Conservation (phyloP, 2,888 invertebrate species). For the Lithophane ornitopus region DNA sequence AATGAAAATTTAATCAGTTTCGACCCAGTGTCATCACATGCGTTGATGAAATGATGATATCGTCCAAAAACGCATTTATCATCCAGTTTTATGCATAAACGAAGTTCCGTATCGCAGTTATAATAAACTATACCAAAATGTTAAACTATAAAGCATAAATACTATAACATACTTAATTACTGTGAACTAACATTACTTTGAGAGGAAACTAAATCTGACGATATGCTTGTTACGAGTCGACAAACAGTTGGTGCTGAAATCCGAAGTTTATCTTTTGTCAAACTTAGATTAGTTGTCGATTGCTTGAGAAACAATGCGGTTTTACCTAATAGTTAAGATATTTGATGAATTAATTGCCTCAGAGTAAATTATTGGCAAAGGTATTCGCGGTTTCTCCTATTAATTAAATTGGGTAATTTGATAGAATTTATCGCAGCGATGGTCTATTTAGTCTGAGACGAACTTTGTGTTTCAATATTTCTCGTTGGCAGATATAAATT, state of each 20-base stretch:
- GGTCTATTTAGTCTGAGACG: slow-evolving; percentile 52
- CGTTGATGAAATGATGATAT: slow-evolving; percentile 44
- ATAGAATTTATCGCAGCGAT: slow-evolving; percentile 62
- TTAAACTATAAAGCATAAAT: background rate
- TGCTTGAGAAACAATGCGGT: slow-evolving; percentile 63
- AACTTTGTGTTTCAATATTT: slow-evolving; percentile 38
- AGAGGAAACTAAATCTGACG: background rate
- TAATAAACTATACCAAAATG: slow-evolving; percentile 19
- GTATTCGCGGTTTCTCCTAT: slow-evolving; percentile 74
- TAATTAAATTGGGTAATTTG: slow-evolving; percentile 71
- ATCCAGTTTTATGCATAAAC: slow-evolving; percentile 28
- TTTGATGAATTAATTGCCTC: slow-evolving; percentile 74
- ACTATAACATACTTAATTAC: background rate
- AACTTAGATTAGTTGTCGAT: slow-evolving; percentile 56
- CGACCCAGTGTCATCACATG: slow-evolving; percentile 3
- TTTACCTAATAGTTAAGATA: slow-evolving; percentile 63
- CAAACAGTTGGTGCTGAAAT: slow-evolving; percentile 28
- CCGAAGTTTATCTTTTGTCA: slow-evolving; percentile 47
- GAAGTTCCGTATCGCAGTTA: slow-evolving; percentile 33
- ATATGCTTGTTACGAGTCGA: slow-evolving; percentile 10
- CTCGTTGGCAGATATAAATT: slow-evolving; percentile 31
- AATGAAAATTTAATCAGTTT: slow-evolving; percentile 4
- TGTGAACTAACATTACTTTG: slow-evolving; percentile 6
- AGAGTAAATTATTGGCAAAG: slow-evolving; percentile 69
- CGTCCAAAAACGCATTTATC: slow-evolving; percentile 44